Evolutionary conservation across 2,888 invertebrate genomes (phyloP).

Genomic region (Erebia epiphron): DNA sequence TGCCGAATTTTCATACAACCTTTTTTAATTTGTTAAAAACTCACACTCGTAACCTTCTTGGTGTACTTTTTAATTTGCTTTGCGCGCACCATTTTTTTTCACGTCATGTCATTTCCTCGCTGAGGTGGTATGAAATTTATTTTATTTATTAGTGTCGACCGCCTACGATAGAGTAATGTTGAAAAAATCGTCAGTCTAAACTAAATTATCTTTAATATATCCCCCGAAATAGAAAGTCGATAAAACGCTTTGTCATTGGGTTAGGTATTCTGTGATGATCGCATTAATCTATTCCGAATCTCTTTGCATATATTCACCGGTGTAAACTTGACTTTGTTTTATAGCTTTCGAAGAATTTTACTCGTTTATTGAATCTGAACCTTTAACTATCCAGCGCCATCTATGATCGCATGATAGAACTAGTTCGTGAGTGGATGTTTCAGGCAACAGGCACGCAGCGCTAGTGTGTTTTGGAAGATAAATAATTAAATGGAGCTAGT

Average conservation of each 20-base stretch:
- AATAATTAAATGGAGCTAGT: no score
- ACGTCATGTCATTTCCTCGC: no score
- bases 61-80: no score
- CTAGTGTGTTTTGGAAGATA: neutral
- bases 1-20: no score
- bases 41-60: no score
- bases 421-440: neutral
- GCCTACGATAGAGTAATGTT: neutral
- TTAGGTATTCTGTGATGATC: neutral
- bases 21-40: no score
- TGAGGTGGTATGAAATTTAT: no score
- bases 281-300: neutral
- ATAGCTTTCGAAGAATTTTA: slow-evolving; percentile 7
- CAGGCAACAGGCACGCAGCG: neutral
- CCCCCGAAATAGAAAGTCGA: slow-evolving; percentile 15
- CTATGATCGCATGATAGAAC: slow-evolving; percentile 15
- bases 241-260: slow-evolving; percentile 11
- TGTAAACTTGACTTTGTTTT: slow-evolving; percentile 17
- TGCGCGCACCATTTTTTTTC: no score
- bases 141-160: no score
- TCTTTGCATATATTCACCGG: slow-evolving; percentile 4
- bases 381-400: slow-evolving; percentile 22
- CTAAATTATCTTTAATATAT: neutral
- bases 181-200: neutral
- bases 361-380: neutral